Conservation (phyloP, 2,888 invertebrate genomes). For the Schrankia costaestrigalis region DNA sequence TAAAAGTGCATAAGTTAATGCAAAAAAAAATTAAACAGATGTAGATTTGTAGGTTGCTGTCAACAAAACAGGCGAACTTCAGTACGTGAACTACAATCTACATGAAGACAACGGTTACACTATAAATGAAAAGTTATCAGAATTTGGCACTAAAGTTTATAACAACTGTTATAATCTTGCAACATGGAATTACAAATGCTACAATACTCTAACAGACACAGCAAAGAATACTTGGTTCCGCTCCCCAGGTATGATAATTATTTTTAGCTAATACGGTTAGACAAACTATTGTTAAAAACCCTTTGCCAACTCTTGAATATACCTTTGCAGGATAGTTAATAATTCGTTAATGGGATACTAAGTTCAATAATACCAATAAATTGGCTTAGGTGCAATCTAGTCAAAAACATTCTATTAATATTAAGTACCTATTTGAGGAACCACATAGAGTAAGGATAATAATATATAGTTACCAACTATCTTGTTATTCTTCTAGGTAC, state of each 20-base stretch:
- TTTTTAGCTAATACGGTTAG: too few relatives aligned
- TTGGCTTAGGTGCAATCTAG: too few relatives aligned
- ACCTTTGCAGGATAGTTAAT: neutral
- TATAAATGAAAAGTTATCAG: slow-evolving; percentile 41
- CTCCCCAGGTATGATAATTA: slow-evolving; percentile 44
- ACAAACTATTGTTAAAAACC: neutral
- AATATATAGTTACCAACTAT: neutral
- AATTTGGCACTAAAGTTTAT: slow-evolving; percentile 25
- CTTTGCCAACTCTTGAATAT: neutral
- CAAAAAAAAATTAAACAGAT: too few relatives aligned
- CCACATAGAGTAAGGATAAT: neutral
- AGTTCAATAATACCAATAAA: too few relatives aligned
- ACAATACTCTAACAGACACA: slow-evolving; percentile 47
- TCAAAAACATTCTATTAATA: too few relatives aligned
- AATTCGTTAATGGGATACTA: too few relatives aligned
- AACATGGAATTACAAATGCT: slow-evolving; percentile 43
- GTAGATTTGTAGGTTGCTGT: slow-evolving; percentile 46
- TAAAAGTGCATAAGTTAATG: too few relatives aligned
- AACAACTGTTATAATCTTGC: slow-evolving; percentile 48
- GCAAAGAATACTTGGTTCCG: slow-evolving; percentile 55
- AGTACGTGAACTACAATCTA: slow-evolving; percentile 67
- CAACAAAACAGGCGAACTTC: slow-evolving; percentile 72
- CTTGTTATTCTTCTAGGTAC: slow-evolving; percentile 48
- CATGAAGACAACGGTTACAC: slow-evolving; percentile 72
- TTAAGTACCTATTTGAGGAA: neutral